Evolutionary conservation across 2,113 vertebrate genomes (phyloP), one percentile per base, ranked within the genome.

Genomic region (Synchiropus splendidus): DNA sequence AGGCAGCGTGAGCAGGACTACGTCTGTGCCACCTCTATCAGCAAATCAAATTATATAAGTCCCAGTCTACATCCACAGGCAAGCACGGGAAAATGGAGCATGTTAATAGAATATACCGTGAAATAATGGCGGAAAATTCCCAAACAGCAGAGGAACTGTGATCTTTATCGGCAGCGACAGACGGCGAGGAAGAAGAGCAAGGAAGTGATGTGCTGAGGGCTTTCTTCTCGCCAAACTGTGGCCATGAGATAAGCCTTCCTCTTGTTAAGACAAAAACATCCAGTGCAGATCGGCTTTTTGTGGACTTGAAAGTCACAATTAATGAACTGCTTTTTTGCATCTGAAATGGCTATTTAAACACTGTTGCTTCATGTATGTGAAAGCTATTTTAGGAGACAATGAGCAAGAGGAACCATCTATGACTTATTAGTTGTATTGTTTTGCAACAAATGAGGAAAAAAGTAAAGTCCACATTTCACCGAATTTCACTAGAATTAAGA

Each of bases 31-130:
- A 33, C 39, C 42, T 55, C 45, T 55, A 54, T 61, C 48, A 12
- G 42, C 36, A 56, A 61, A 62, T 71, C 54, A 42, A 61, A 62
- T 72, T 34, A 57, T 50, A 31, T n/a, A 45, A 61, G 39, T 31
- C 9, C 11, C 35, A 18, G 45, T 32, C 35, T 40, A 36, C 18
- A 34, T 36, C 44, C 11, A 39, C 46, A 31, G 17, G 15, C 16
- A 40, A 39, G 2, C 6, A 9, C 14, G 10, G 16, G 15, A 18
- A 72, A 47, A 44, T 43, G 10, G 39, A 62, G 40, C 45, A 40
- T 46, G 49, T 63, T 36, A 48, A 53, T 46, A 46, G 35, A 58
- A 66, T 39, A 43, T 32, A 72, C 57, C 35, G 13, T 53, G 58
- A 63, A 74, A 61, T 61, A 59, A 71, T 55, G 48, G 36, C 45